These are phyloP conservation scores for Meriones psammophilus DNA, from an alignment of 2,797 vertebrate genomes.

Conservation along the genomic window DNA sequence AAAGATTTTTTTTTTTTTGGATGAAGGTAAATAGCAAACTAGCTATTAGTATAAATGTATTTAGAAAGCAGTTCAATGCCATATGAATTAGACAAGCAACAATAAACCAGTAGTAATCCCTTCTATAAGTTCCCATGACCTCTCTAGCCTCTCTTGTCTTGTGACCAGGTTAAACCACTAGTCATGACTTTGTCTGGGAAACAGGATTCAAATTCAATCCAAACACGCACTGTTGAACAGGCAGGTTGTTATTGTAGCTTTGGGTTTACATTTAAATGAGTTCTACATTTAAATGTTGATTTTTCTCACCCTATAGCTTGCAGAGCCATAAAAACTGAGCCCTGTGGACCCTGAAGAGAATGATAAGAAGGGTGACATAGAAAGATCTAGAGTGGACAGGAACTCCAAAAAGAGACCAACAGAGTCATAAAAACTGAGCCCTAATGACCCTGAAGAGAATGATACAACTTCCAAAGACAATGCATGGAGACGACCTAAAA, in stretches of 20 bases:
- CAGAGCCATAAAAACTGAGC: too few species aligned
- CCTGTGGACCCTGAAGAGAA: too few species aligned
- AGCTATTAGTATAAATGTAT: background rate
- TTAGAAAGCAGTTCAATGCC: background rate
- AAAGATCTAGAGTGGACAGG: too few species aligned
- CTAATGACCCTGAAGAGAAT: too few species aligned
- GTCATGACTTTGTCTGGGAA: background rate
- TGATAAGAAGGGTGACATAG: too few species aligned
- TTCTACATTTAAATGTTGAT: background rate
- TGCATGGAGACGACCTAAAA: too few species aligned
- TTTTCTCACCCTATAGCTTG: background rate
- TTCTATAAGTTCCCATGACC: background rate
- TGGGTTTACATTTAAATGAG: background rate
- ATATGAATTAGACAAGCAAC: background rate
- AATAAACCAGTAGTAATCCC: background rate
- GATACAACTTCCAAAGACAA: too few species aligned
- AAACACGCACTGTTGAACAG: too few species aligned
- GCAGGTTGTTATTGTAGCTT: too few species aligned
- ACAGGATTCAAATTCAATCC: background rate
- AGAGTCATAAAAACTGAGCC: too few species aligned
- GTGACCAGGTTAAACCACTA: background rate
- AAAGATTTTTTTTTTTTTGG: background rate
- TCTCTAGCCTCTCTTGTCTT: background rate
- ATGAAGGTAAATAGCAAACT: background rate
- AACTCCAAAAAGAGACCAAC: too few species aligned